phyloP scores from a whole-genome alignment of 2,888 invertebrate genomes.

The Rutpela maculata region DNA sequence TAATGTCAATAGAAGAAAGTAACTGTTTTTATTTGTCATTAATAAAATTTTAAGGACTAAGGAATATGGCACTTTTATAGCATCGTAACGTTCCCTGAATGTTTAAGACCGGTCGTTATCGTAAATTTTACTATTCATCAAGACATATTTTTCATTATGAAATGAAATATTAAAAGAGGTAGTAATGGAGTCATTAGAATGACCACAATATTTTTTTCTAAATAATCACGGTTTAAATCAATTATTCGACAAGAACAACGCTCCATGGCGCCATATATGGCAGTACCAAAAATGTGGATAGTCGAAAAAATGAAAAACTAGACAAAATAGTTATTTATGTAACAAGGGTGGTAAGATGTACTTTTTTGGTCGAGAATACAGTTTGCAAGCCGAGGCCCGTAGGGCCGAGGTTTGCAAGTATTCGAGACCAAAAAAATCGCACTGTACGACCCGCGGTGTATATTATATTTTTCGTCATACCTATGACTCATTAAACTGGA shows the following conservation, averaged over 20 bases:
- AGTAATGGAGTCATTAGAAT: constrained; percentile 28
- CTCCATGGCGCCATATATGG: too few species aligned
- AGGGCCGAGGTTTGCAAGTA: too few species aligned
- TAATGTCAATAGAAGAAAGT: constrained; percentile 46
- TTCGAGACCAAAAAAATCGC: too few species aligned
- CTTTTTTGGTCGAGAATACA: too few species aligned
- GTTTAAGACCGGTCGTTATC: constrained; percentile 47
- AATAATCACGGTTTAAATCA: not conserved
- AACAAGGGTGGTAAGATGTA: too few species aligned
- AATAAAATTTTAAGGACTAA: constrained; percentile 54
- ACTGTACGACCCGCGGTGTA: too few species aligned
- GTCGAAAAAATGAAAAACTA: too few species aligned
- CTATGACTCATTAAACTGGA: too few species aligned
- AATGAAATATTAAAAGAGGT: constrained; percentile 34
- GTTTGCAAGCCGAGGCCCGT: too few species aligned
- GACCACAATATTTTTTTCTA: not conserved
- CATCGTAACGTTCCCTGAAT: constrained; percentile 45
- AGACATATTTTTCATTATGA: constrained; percentile 49
- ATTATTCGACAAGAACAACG: not conserved
- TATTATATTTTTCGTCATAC: too few species aligned
- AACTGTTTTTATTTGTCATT: constrained; percentile 49
- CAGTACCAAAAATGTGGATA: not conserved
- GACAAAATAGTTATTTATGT: too few species aligned
- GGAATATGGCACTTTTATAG: constrained; percentile 50
- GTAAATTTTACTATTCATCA: constrained; percentile 51